phyloP scores from a whole-genome alignment of 2,797 vertebrate species.

The Mustela erminea region DNA sequence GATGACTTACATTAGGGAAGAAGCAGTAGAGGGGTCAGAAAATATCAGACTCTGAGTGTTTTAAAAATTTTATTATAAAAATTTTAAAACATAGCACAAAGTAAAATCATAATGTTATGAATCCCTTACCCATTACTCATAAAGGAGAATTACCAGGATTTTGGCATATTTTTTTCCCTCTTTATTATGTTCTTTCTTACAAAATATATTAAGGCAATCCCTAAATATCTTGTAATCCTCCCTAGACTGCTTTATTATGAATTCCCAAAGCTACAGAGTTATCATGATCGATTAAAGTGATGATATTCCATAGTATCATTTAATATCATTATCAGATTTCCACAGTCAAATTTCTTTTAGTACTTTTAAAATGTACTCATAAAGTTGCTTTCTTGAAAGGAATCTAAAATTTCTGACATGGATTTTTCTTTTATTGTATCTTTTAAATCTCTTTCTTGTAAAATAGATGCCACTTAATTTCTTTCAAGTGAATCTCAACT shows the following conservation, averaged over 20 bases:
- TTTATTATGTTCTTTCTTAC: background rate
- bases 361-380: background rate
- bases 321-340: background rate
- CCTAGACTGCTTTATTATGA: background rate
- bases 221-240: background rate
- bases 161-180: background rate
- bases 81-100: background rate
- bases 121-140: background rate
- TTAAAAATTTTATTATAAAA: background rate
- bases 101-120: background rate
- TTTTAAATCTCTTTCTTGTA: background rate
- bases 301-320: background rate
- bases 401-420: background rate
- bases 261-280: background rate
- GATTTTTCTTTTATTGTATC: background rate
- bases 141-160: background rate
- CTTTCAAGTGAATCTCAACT: background rate
- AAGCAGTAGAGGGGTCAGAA: background rate
- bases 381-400: background rate
- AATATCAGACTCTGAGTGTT: background rate
- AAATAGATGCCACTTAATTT: background rate
- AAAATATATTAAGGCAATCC: background rate
- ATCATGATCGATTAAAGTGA: background rate
- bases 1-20: background rate
- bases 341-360: background rate